Evolutionary conservation across 2,113 vertebrate genomes (phyloP).

Genomic region (Protomyctophum bolini): DNA sequence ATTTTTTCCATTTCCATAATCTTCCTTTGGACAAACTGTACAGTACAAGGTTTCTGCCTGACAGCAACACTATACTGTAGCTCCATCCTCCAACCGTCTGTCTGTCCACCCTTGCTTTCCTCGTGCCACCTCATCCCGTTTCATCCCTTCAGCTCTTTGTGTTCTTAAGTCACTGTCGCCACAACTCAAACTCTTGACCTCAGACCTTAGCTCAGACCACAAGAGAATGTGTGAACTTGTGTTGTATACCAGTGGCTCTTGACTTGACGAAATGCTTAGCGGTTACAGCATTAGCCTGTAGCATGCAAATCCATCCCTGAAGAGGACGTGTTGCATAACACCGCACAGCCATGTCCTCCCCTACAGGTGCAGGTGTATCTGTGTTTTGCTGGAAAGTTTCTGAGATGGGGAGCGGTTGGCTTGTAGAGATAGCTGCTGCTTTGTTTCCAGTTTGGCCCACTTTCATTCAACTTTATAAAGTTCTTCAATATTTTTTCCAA

Average conservation of each 20-base stretch:
- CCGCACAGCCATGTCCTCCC: slow-evolving; percentile 9
- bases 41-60: too few species aligned
- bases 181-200: slow-evolving; percentile 40
- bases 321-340: slow-evolving; percentile 61
- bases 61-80: too few species aligned
- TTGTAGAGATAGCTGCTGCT: not conserved
- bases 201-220: slow-evolving; percentile 16
- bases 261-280: slow-evolving; percentile 54
- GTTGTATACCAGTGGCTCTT: slow-evolving; percentile 40
- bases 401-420: not conserved
- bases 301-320: slow-evolving; percentile 58
- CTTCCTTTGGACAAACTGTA: too few species aligned
- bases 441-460: too few species aligned
- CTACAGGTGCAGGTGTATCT: slow-evolving; percentile 42
- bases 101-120: not conserved
- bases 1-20: too few species aligned
- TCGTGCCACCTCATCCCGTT: not conserved
- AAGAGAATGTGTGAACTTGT: slow-evolving; percentile 27
- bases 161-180: not conserved
- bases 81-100: too few species aligned
- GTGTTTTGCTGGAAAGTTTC: slow-evolving; percentile 1
- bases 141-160: not conserved
- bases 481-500: too few species aligned
- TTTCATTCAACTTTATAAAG: too few species aligned
- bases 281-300: slow-evolving; percentile 44